A percentile compares a stretch with the other conserved stretches of the same genome.
Evolutionary conservation across 2,888 invertebrate species (phyloP).

Genomic region (Euzetes globulus): DNA sequence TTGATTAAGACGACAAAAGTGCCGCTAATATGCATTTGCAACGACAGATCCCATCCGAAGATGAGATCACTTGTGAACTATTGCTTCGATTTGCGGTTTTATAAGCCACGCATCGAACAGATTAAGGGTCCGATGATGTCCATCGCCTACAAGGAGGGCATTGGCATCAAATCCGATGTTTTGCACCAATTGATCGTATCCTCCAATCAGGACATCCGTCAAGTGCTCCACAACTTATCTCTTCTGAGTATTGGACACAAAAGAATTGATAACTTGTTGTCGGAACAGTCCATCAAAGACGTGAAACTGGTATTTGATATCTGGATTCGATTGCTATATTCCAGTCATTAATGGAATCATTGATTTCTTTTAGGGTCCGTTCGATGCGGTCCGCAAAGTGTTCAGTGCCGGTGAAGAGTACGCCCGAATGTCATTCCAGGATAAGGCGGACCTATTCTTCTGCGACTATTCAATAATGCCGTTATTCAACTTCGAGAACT

Average conservation of each 20-base stretch:
- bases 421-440: conserved; percentile 61
- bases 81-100: conserved; percentile 82
- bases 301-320: conserved; percentile 59
- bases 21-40: conserved; percentile 95
- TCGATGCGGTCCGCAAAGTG: conserved; percentile 84
- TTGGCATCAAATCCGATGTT: conserved; percentile 55
- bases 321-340: background rate
- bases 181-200: conserved; percentile 73
- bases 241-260: conserved; percentile 61
- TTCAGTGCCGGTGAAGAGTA: conserved; percentile 63
- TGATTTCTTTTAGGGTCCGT: conserved; percentile 63
- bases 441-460: conserved; percentile 87
- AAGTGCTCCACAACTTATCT: conserved; percentile 73
- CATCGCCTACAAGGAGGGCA: conserved; percentile 64
- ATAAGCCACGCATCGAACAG: conserved; percentile 75
- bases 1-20: conserved; percentile 79
- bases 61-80: conserved; percentile 86
- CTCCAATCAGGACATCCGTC: conserved; percentile 86
- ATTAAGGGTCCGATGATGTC: conserved; percentile 87
- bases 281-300: conserved; percentile 59
- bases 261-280: conserved; percentile 49
- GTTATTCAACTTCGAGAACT: conserved; percentile 96
- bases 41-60: conserved; percentile 81
- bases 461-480: conserved; percentile 94
- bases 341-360: conserved; percentile 1